Evolutionary conservation across 1,140 invertebrate species (phyloP), one percentile per base, ranked within the genome.

Genomic region (Pomacea maculata): DNA sequence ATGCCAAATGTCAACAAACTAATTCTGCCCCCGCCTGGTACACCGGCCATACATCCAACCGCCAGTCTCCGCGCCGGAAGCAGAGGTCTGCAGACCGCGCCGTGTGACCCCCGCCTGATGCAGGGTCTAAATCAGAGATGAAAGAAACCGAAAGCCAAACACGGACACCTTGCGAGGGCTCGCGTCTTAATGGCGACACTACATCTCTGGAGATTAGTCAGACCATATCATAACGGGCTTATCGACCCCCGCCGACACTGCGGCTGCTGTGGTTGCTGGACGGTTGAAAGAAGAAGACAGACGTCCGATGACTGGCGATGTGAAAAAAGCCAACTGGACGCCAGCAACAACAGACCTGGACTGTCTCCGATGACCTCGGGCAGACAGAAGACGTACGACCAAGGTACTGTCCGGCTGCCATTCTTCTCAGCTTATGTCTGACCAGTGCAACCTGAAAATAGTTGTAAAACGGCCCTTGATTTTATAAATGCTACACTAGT

Each of bases 91-190:
- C 52, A 75, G 55, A 2, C 73, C 45, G 14, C 9, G 14, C 29
- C 73, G 54, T 75, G 73, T 75, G 73, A 75, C 21, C 55, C 55
- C 54, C 61, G 45, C 73, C 25, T 21, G 57, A 45, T 75, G 73
- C 55, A 75, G 57, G 45, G 19, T 9, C 52, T 75, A 75, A 75
- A 75, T 75, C 73, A 75, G 57, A 75, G 73, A 75, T 75, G 73
- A 75, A 75, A 75, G 73, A 21, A 17, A 57, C 73, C 73, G 73
- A 75, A 57, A 55, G 57, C 54, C 55, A 75, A 75, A 75, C 73
- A 75, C 17, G 21, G 21, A 75, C 73, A 75, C 73, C 73, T 75
- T 75, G 29, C 11, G 34, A 72, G 29, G 34, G 29, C n/a, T 57
- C 8, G 11, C n/a, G 67, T 12, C 67, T 25, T n/a, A n/a, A 34